phyloP scores from a whole-genome alignment of 2,113 vertebrate species.

The Oryzias curvinotus region DNA sequence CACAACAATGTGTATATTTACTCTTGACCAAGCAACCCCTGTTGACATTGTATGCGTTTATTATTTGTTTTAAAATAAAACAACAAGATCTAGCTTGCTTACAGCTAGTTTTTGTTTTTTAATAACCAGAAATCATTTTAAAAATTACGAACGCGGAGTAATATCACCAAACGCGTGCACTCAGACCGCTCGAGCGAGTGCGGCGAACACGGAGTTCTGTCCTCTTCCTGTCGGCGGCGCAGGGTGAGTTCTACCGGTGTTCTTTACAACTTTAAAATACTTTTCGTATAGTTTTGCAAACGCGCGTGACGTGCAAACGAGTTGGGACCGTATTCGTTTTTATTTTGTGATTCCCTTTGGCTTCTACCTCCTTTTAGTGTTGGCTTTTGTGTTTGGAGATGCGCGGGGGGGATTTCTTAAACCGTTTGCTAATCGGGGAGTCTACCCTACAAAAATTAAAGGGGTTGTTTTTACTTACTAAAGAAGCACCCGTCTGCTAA shows the following conservation, averaged over 20 bases:
- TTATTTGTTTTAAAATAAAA: no score
- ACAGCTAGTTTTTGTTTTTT: no score
- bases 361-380: background rate
- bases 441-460: constrained; percentile 6
- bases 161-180: constrained; percentile 19
- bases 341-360: no score
- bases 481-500: fast-evolving
- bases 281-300: no score
- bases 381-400: background rate
- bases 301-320: no score
- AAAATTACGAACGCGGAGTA: constrained; percentile 28
- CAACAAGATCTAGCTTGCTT: no score
- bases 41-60: no score
- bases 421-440: constrained; percentile 33
- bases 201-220: constrained; percentile 53
- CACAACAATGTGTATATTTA: background rate
- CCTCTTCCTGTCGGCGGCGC: constrained; percentile 55
- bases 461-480: background rate
- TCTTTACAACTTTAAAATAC: constrained; percentile 3
- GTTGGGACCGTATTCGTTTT: no score
- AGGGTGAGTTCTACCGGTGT: constrained; percentile 56
- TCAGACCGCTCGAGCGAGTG: constrained; percentile 40
- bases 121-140: no score
- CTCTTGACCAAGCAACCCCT: no score
- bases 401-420: constrained; percentile 58